Evolutionary conservation across 2,888 invertebrate species (phyloP).

Genomic region (Zygothrica quintamaculata): DNA sequence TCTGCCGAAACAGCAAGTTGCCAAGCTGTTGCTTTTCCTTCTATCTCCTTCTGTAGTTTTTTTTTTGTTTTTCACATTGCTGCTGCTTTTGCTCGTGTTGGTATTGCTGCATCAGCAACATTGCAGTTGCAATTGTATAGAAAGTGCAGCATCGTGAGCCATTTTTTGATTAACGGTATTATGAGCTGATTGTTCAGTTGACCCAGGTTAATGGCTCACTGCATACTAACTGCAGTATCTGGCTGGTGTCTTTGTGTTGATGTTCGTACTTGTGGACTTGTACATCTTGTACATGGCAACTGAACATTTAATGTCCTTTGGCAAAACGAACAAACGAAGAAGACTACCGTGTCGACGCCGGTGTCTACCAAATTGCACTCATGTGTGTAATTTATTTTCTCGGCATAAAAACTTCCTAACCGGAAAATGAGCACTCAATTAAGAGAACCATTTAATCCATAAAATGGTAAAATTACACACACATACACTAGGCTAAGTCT

Average conservation of each 20-base stretch:
- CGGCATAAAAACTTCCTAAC: slow-evolving; percentile 80
- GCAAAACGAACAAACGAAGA: slow-evolving; percentile 1
- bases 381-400: slow-evolving; percentile 81
- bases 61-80: too few relatives aligned
- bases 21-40: too few relatives aligned
- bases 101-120: slow-evolving; percentile 30
- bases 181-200: slow-evolving; percentile 78
- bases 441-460: slow-evolving; percentile 77
- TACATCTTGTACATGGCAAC: slow-evolving; percentile 4
- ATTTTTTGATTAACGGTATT: slow-evolving; percentile 80
- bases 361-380: slow-evolving; percentile 71
- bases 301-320: slow-evolving; percentile 39
- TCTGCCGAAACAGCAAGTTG: slow-evolving; percentile 42
- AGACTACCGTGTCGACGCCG: slow-evolving; percentile 13
- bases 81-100: slow-evolving; percentile 25
- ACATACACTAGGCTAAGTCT: slow-evolving; percentile 23
- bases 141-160: slow-evolving; percentile 37
- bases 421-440: slow-evolving; percentile 81
- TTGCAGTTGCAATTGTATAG: slow-evolving; percentile 26
- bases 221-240: slow-evolving; percentile 26
- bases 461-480: slow-evolving; percentile 57
- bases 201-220: slow-evolving; percentile 67
- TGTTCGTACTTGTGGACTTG: slow-evolving; percentile 15
- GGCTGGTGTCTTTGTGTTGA: slow-evolving; percentile 10
- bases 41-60: too few relatives aligned